Percentiles rank a stretch among this genome's conserved stretches.
These are phyloP conservation scores for Bactericera cockerelli DNA, from an alignment of 1,140 invertebrate genomes.

Conservation along the genomic window DNA sequence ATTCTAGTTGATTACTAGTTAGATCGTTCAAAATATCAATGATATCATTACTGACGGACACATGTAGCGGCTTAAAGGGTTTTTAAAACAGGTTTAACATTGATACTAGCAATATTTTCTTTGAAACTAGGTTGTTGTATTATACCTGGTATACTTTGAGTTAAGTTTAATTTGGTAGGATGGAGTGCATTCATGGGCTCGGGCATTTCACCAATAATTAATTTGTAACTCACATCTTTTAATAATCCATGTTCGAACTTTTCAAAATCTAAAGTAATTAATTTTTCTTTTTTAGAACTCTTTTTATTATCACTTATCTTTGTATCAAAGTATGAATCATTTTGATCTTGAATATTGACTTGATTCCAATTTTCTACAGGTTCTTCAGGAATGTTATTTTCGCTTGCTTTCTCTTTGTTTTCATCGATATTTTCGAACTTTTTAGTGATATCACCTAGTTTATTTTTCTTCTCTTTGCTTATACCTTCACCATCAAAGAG, in stretches of 20 bases:
- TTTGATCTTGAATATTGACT: conserved; percentile 22
- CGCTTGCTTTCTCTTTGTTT: conserved; percentile 39
- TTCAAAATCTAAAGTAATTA: conserved; percentile 1
- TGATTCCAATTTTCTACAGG: conserved; percentile 26
- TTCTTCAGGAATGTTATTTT: conserved; percentile 25
- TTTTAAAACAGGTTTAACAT: background rate
- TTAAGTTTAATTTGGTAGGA: background rate
- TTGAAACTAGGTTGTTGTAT: background rate
- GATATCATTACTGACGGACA: background rate
- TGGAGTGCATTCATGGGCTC: background rate
- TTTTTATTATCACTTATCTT: background rate
- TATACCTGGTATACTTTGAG: conserved; percentile 3
- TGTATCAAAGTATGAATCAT: background rate
- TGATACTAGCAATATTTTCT: background rate
- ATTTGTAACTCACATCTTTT: background rate
- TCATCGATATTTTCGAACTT: conserved; percentile 62
- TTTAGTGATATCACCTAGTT: conserved; percentile 38
- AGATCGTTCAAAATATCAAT: background rate
- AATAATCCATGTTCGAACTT: background rate
- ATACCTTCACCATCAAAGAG: conserved; percentile 48
- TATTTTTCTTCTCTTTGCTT: conserved; percentile 35
- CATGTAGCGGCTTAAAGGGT: conserved; percentile 2
- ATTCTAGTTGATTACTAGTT: background rate
- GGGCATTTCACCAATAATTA: conserved; percentile 7
- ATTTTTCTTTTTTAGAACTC: conserved; percentile 7